Conservation (phyloP, 1,140 invertebrate genomes). For the Laupala kohalensis region DNA sequence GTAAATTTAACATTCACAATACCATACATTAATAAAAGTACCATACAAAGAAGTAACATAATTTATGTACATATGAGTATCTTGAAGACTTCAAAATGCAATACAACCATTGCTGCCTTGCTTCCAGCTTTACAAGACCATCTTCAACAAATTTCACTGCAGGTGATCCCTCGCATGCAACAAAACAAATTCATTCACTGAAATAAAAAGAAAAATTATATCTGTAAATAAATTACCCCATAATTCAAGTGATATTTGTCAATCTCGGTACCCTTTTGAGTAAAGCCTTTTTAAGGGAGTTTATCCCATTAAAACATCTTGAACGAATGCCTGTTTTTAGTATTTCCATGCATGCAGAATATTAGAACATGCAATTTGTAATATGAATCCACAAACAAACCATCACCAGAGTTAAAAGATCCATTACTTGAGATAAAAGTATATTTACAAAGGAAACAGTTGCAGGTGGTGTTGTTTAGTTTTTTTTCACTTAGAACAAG, state of each 20-base stretch:
- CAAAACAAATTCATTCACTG: background rate
- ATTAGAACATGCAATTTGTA: too few species aligned
- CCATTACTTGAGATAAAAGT: too few species aligned
- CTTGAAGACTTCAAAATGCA: background rate
- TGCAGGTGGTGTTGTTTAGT: too few species aligned
- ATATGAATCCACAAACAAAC: too few species aligned
- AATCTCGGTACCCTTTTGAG: background rate
- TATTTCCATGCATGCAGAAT: too few species aligned
- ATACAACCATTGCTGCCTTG: background rate
- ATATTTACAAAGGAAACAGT: too few species aligned
- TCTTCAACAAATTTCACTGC: background rate
- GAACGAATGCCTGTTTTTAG: too few species aligned
- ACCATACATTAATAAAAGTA: background rate
- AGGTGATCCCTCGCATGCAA: background rate
- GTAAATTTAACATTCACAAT: background rate
- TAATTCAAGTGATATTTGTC: background rate
- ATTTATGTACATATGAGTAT: background rate
- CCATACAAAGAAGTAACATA: background rate
- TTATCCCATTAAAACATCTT: too few species aligned
- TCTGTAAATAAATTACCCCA: background rate
- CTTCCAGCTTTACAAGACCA: background rate
- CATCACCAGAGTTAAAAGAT: too few species aligned
- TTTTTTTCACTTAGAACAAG: too few species aligned
- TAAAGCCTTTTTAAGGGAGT: too few species aligned
- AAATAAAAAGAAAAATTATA: background rate